A percentile compares a stretch with the other conserved stretches of the same genome.
phyloP scores from a whole-genome alignment of 2,888 invertebrate species.

The Eurois occulta region DNA sequence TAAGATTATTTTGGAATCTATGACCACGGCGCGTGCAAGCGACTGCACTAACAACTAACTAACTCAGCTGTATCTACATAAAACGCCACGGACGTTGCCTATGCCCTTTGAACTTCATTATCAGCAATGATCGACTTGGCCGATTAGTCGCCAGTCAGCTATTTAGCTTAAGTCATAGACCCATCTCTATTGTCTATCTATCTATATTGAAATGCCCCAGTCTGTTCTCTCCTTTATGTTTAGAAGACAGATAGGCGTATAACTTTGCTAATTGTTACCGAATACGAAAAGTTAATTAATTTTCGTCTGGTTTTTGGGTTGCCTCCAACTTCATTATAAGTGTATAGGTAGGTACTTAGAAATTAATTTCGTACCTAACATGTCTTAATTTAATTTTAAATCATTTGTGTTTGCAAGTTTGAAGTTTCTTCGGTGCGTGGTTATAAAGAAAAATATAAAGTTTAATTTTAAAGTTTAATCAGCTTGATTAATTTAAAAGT shows the following conservation, averaged over 20 bases:
- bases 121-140: not conserved
- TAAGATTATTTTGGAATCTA: too few species aligned
- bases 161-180: not conserved
- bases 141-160: not conserved
- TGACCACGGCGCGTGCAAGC: too few species aligned
- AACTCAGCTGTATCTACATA: too few species aligned
- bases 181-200: not conserved
- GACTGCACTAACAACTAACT: too few species aligned
- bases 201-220: not conserved
- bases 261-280: constrained; percentile 70
- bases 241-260: constrained; percentile 60
- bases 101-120: not conserved
- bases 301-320: constrained; percentile 64
- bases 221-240: constrained; percentile 38
- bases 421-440: constrained; percentile 31
- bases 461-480: constrained; percentile 36
- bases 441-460: constrained; percentile 54
- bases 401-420: constrained; percentile 56
- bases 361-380: constrained; percentile 59
- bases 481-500: constrained; percentile 16
- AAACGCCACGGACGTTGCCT: not conserved
- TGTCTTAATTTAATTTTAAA: constrained; percentile 61
- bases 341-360: constrained; percentile 33
- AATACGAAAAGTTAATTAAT: constrained; percentile 71
- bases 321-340: constrained; percentile 54